Conservation (phyloP, 1,140 invertebrate species). For the Drosophila cardini region DNA sequence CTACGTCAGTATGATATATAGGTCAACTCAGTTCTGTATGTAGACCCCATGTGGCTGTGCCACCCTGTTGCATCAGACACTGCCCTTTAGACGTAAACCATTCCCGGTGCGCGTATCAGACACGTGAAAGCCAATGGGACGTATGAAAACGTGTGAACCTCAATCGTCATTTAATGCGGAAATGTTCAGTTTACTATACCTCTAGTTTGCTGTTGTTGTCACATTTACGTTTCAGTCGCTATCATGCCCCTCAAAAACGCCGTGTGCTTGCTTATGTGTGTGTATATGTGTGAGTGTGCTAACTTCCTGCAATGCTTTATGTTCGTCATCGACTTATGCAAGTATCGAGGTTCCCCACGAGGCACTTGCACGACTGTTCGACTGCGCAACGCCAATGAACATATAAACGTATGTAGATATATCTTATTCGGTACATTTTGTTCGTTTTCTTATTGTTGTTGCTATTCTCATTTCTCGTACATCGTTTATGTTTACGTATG, state of each 20-base stretch:
- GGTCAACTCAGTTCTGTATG: background rate
- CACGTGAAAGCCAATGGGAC: conserved; percentile 21
- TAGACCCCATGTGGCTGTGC: background rate
- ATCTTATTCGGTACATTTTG: background rate
- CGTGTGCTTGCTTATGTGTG: too few species aligned
- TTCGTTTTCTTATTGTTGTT: conserved; percentile 6
- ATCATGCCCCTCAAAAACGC: background rate
- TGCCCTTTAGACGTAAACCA: conserved; percentile 7
- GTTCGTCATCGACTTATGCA: conserved; percentile 36
- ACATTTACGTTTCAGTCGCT: conserved; percentile 16
- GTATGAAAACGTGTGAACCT: conserved; percentile 15
- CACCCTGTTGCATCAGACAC: conserved; percentile 21
- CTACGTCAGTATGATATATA: too few species aligned
- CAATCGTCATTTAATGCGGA: conserved; percentile 29
- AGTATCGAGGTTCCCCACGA: conserved; percentile 21
- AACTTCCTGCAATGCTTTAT: conserved; percentile 38
- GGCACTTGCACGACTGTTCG: conserved; percentile 50
- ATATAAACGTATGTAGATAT: conserved; percentile 36
- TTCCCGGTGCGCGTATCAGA: conserved; percentile 25
- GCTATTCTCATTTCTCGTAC: conserved; percentile 24
- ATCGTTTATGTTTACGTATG: conserved; percentile 10
- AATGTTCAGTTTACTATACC: conserved; percentile 8
- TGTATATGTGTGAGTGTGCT: background rate
- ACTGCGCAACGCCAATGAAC: conserved; percentile 30
- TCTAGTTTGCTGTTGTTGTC: conserved; percentile 7